Conservation (phyloP, 2,888 invertebrate genomes). For the Brachyptera risi region DNA sequence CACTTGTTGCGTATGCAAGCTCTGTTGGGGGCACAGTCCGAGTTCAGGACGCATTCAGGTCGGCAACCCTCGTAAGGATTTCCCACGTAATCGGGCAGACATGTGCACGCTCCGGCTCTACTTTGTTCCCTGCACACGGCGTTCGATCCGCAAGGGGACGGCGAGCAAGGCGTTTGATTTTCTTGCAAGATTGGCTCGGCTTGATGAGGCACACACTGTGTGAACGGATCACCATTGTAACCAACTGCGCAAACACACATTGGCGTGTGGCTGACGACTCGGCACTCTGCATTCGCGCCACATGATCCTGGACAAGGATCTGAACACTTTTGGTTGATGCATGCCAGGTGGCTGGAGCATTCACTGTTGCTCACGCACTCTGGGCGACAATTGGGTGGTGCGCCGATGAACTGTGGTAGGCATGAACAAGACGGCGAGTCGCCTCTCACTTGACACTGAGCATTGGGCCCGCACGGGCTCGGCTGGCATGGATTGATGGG, state of each 20-base stretch:
- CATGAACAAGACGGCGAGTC: conserved; percentile 59
- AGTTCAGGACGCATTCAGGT: conserved; percentile 53
- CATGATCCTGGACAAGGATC: conserved; percentile 65
- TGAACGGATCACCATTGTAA: conserved; percentile 43
- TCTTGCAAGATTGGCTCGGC: conserved; percentile 53
- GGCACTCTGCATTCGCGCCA: conserved; percentile 41
- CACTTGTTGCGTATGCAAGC: conserved; percentile 56
- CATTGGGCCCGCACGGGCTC: conserved; percentile 58
- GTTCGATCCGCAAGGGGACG: conserved; percentile 51
- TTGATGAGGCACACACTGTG: conserved; percentile 37
- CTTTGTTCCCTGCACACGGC: conserved; percentile 39
- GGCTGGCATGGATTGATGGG: conserved; percentile 39
- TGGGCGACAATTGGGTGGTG: conserved; percentile 63
- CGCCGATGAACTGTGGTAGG: conserved; percentile 56
- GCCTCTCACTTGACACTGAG: conserved; percentile 53
- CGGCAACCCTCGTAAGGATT: conserved; percentile 37
- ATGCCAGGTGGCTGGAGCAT: conserved; percentile 45
- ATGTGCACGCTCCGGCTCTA: conserved; percentile 49
- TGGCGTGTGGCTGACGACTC: conserved; percentile 42
- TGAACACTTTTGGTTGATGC: conserved; percentile 42
- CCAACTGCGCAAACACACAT: conserved; percentile 44
- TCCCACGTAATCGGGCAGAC: conserved; percentile 47
- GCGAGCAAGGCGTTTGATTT: conserved; percentile 45
- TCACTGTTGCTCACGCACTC: conserved; percentile 48
- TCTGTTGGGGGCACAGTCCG: conserved; percentile 53